Base-by-base conservation (phyloP, 1,140 invertebrate species). In the Aethina tumida region DNA sequence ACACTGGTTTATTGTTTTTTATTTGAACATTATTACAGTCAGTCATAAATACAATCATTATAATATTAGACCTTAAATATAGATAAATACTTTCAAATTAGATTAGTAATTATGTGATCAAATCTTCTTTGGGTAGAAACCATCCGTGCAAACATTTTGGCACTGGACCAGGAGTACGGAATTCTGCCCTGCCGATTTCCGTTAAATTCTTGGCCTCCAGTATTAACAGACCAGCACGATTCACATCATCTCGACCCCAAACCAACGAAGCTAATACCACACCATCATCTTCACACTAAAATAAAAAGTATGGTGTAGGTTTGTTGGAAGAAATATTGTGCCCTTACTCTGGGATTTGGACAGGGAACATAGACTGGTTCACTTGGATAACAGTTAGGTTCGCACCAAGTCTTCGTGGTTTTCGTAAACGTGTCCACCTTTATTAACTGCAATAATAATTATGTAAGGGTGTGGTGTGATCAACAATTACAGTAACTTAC, bases 291-390 rank as follows among this genome's bases (percentile, higher is more conserved):
- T 86, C 82, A 12, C 58, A 57, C 75, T 82, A 47, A 9, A 30
- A 7, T 19, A 34, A 34, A n/a, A 9, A n/a, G n/a, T 14, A 13
- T 29, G 27, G 12, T 10, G 1, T 29, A n/a, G 6, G 14, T 6
- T 14, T 14, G 14, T 29, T 29, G n/a, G 27, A 12, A 29, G 27
- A 10, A 29, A 6, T 29, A 12, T 6, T 1, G n/a, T 8, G 12
- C 12, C n/a, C 37, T 62, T 65, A 82, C 82, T 63, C 73, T 67
- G 10, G 74, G 65, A 39, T 76, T 58, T 7, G 85, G 84, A 8
- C 66, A 51, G 2, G 80, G 73, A 7, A 92, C 77, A 60, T 92
- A 93, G 37, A 93, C 77, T 0, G 88, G 86, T 60, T 94, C 89
- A 52, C 86, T 89, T 1, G 87, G 84, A 58, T 83, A 89, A 34